These are phyloP conservation scores for Melolontha melolontha DNA, from an alignment of 2,888 invertebrate genomes.

Conservation along the genomic window DNA sequence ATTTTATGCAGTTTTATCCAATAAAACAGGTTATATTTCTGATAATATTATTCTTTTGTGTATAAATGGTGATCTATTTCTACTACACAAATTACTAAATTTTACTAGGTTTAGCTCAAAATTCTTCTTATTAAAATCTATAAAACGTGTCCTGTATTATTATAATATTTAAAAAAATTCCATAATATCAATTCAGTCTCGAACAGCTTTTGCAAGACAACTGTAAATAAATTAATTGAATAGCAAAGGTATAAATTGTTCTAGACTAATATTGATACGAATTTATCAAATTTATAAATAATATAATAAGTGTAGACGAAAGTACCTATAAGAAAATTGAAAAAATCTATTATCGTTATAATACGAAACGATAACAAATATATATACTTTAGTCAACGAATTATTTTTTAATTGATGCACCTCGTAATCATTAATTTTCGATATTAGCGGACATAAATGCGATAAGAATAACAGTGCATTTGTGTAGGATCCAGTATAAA, in stretches of 20 bases:
- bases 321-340: background rate
- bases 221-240: constrained; percentile 6
- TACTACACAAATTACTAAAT: background rate
- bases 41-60: background rate
- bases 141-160: background rate
- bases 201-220: constrained; percentile 14
- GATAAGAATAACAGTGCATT: no score
- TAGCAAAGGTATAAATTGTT: constrained; percentile 25
- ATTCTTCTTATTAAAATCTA: no score
- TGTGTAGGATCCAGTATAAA: no score
- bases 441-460: no score
- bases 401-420: background rate
- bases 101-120: no score
- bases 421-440: no score
- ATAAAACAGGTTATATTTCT: no score
- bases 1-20: no score
- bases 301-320: constrained; percentile 1
- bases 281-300: constrained; percentile 26
- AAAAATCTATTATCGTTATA: constrained; percentile 12
- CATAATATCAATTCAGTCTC: constrained; percentile 32
- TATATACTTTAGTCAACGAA: background rate
- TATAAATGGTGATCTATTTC: constrained; percentile 10
- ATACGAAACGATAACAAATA: background rate
- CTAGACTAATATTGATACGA: constrained; percentile 32
- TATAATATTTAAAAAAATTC: constrained; percentile 10